Percentiles rank a stretch among this genome's conserved stretches.
These are phyloP conservation scores for Anoplophora glabripennis DNA, from an alignment of 1,140 invertebrate genomes.

Conservation along the genomic window DNA sequence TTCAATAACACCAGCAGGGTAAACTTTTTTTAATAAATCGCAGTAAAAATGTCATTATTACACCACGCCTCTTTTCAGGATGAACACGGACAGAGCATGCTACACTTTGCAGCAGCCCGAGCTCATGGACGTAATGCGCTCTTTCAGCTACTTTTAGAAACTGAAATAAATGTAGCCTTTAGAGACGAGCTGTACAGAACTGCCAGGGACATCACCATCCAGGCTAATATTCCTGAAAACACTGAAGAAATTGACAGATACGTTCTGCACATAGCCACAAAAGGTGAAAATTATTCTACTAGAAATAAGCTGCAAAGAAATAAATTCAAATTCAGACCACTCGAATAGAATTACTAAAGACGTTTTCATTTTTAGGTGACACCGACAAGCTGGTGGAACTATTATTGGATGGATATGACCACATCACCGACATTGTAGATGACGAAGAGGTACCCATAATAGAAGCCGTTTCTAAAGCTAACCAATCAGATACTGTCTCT, in stretches of 20 bases:
- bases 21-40: conserved; percentile 26
- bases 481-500: conserved; percentile 61
- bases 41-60: not conserved
- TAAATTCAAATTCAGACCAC: too few species aligned
- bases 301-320: too few species aligned
- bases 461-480: conserved; percentile 63
- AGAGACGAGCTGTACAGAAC: conserved; percentile 82
- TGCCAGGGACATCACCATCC: conserved; percentile 78
- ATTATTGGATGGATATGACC: conserved; percentile 81
- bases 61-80: conserved; percentile 56
- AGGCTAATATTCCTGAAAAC: conserved; percentile 75
- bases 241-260: conserved; percentile 78
- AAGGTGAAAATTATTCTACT: conserved; percentile 59
- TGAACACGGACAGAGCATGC: conserved; percentile 81
- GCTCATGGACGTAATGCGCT: conserved; percentile 73
- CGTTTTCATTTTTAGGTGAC: conserved; percentile 62
- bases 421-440: conserved; percentile 76
- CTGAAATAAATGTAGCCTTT: conserved; percentile 71
- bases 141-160: conserved; percentile 73
- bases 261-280: conserved; percentile 69
- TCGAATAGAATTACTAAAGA: too few species aligned
- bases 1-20: conserved; percentile 63
- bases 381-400: conserved; percentile 73
- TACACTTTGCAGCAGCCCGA: conserved; percentile 82
- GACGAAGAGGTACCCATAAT: conserved; percentile 64